Base-by-base conservation (phyloP, 2,888 invertebrate genomes). In the Luperina nickerlii region DNA sequence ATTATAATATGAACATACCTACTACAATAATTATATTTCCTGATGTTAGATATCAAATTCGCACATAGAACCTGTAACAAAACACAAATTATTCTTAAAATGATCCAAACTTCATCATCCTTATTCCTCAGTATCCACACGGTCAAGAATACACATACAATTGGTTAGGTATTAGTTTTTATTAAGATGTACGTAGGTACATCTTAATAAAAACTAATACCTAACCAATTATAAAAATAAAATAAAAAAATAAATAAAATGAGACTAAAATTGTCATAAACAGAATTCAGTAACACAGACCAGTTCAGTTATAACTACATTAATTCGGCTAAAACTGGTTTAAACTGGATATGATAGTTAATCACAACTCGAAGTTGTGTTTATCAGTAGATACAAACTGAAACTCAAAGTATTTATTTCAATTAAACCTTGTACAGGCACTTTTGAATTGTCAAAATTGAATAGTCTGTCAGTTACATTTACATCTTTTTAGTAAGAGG, bases 321-420 rank as follows among this genome's bases (percentile, higher is more conserved):
- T 78, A 81, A 87, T 81, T 70, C 60, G 57, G 51, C 42, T 62
- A 42, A 67, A 87, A 87, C 76, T 79, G 69, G 70, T 72, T 74
- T 54, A 67, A 87, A 87, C 78, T 81, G 69, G 75, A 74, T 78
- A 38, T 78, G 88, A 75, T 82, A 78, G 85, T 79, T 75, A 84
- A 78, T 87, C 80, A 85, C 69, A 88, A 83, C 70, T 88, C 27
- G 2, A 70, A 67, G 74, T 76, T 73, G 67, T 82, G 78, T 82
- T 81, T 75, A 71, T 69, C 27, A 48, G 66, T 54, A 42, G 42
- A 0, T 42, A 86, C 32, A 32, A 32, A 32, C 32, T 32, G 1
- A 32, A 32, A 32, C 32, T 32, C 32, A 32, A 32, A 32, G 32
- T 1, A 32, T 32, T 32, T 32, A 32, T 32, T 32, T 32, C 32